These are phyloP conservation scores for Rousettus leschenaultii DNA, from an alignment of 2,113 vertebrate species.

Conservation along the genomic window DNA sequence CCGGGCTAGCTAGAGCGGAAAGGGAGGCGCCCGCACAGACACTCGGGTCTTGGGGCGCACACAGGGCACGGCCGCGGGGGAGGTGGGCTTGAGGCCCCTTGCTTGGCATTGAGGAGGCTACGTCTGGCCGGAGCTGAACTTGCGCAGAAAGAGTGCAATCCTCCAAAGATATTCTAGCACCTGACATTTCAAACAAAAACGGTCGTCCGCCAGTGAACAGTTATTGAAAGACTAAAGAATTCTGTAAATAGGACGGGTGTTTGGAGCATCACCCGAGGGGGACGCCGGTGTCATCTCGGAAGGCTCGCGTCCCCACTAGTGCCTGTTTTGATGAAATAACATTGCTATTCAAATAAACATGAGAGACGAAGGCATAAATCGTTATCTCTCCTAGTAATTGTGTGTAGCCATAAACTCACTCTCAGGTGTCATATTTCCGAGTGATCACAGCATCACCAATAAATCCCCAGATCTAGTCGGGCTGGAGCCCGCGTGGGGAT, in stretches of 20 bases:
- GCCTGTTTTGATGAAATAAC: background rate
- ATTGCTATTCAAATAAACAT: background rate
- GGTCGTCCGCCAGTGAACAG: no score
- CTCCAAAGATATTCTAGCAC: background rate
- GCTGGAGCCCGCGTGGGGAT: background rate
- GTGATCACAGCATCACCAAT: rapidly evolving
- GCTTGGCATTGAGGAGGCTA: background rate
- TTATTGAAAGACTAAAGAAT: background rate
- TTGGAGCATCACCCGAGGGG: background rate
- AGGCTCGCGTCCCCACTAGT: background rate
- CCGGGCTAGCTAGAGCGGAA: background rate
- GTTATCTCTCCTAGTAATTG: background rate
- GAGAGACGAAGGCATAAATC: background rate
- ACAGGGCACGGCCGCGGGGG: rapidly evolving
- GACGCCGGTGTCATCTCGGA: background rate
- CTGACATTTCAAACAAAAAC: background rate
- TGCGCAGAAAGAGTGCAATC: background rate
- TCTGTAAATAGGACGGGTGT: background rate
- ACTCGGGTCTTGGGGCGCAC: background rate
- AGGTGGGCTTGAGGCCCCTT: background rate
- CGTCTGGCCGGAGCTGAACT: background rate
- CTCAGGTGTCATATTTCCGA: background rate
- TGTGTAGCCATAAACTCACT: background rate
- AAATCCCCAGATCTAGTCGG: background rate
- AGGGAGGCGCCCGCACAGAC: background rate